Evolutionary conservation across 2,888 invertebrate genomes (phyloP).

Genomic region (Drosophila crucigera): DNA sequence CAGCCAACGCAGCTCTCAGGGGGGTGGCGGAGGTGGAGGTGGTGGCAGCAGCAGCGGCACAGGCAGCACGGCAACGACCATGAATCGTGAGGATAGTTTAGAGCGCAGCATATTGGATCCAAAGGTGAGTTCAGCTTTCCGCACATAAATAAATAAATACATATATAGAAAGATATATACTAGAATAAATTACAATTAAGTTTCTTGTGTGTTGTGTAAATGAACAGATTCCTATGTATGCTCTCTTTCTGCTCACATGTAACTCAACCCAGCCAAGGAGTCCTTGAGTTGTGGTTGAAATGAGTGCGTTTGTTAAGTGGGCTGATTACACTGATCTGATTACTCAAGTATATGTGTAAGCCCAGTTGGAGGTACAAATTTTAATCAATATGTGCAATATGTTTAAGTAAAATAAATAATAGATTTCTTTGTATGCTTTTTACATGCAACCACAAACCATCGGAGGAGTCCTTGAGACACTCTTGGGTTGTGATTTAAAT

Average conservation of each 20-base stretch:
- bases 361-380: background rate
- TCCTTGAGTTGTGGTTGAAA: background rate
- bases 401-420: background rate
- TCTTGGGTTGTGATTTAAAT: conserved; percentile 2
- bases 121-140: conserved; percentile 69
- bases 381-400: background rate
- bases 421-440: conserved; percentile 12
- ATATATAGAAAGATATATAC: background rate
- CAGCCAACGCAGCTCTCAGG: conserved; percentile 64
- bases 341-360: background rate
- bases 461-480: conserved; percentile 5
- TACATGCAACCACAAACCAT: background rate
- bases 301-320: background rate
- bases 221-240: conserved; percentile 8
- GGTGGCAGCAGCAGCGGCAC: conserved; percentile 76
- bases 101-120: conserved; percentile 84
- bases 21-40: conserved; percentile 50
- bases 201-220: conserved; percentile 34
- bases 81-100: conserved; percentile 84
- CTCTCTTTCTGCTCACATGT: background rate
- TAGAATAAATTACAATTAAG: conserved; percentile 66
- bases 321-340: background rate
- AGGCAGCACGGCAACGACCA: conserved; percentile 75
- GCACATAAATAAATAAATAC: background rate
- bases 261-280: background rate